A percentile compares a stretch with the other conserved stretches of the same genome.
Evolutionary conservation across 2,113 vertebrate species (phyloP).

Genomic region (Silurus asotus): DNA sequence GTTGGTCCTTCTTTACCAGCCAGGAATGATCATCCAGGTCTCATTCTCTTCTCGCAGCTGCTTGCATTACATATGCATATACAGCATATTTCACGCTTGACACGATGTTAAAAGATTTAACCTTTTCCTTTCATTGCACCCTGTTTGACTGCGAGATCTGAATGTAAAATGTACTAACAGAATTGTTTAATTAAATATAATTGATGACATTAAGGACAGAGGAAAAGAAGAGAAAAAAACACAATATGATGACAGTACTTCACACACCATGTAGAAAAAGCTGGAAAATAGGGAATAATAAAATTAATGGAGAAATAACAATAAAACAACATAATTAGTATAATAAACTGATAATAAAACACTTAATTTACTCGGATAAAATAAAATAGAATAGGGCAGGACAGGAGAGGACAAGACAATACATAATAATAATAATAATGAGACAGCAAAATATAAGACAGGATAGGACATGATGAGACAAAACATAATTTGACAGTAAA

Average conservation of each 20-base stretch:
- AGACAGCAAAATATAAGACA: no score
- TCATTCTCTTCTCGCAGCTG: constrained; percentile 30
- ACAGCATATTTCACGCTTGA: not conserved
- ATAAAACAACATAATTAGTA: not conserved
- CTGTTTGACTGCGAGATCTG: not conserved
- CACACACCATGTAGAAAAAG: constrained; percentile 71
- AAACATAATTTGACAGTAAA: not conserved
- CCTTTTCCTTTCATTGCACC: not conserved
- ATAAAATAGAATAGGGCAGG: not conserved
- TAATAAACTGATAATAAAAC: constrained; percentile 4
- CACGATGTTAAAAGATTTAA: not conserved
- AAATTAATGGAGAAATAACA: constrained; percentile 52
- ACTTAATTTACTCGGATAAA: constrained; percentile 53
- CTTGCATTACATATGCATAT: constrained; percentile 49
- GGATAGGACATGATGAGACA: not conserved
- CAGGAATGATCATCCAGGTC: constrained; percentile 14
- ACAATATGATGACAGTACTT: constrained; percentile 78
- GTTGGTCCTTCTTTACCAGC: constrained; percentile 7
- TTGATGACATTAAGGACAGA: not conserved
- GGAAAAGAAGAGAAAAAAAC: constrained; percentile 66
- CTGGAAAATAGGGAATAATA: not conserved
- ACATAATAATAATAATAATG: no score
- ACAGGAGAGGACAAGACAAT: not conserved
- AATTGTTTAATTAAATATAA: not conserved
- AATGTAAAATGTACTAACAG: not conserved